Percentiles rank a stretch among this genome's conserved stretches.
These are phyloP conservation scores for Apolygus lucorum DNA, from an alignment of 1,140 invertebrate genomes.

Conservation along the genomic window DNA sequence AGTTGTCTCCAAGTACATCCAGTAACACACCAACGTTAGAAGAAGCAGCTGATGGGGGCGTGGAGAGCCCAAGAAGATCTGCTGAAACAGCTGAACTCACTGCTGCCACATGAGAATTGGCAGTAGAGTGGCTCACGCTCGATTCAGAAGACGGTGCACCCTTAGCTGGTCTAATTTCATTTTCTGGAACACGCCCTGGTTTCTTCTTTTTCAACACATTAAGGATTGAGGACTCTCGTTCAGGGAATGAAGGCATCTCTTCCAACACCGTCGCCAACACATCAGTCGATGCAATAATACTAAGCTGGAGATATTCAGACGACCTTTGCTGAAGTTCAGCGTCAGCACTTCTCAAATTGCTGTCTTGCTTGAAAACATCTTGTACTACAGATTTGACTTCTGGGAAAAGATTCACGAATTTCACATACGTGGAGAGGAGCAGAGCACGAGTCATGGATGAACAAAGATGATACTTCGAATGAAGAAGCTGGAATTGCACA, in stretches of 20 bases:
- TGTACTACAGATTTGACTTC: slow-evolving; percentile 96
- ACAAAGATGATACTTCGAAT: slow-evolving; percentile 98
- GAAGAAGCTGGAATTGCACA: slow-evolving; percentile 92
- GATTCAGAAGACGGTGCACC: slow-evolving; percentile 17
- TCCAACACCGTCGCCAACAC: slow-evolving; percentile 96
- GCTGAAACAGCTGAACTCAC: slow-evolving; percentile 49
- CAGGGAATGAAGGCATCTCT: slow-evolving; percentile 99
- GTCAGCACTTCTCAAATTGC: slow-evolving; percentile 93
- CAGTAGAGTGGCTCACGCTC: slow-evolving; percentile 49
- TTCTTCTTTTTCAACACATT: slow-evolving; percentile 98
- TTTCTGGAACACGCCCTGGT: slow-evolving; percentile 78
- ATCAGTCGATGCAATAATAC: slow-evolving; percentile 91
- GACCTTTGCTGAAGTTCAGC: slow-evolving; percentile 97
- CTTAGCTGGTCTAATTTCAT: slow-evolving; percentile 61
- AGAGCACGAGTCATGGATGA: slow-evolving; percentile 91
- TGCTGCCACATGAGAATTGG: slow-evolving; percentile 24
- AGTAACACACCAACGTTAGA: slow-evolving; percentile 66
- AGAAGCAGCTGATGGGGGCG: slow-evolving; percentile 63
- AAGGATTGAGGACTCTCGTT: slow-evolving; percentile 95
- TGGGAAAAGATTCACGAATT: slow-evolving; percentile 98
- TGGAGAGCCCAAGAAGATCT: slow-evolving; percentile 76
- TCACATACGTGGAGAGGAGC: slow-evolving; percentile 95
- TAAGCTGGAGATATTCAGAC: slow-evolving; percentile 94
- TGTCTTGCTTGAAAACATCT: slow-evolving; percentile 91
- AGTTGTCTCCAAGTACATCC: slow-evolving; percentile 80